phyloP scores from a whole-genome alignment of 2,113 vertebrate genomes.

The Eretmochelys imbricata region DNA sequence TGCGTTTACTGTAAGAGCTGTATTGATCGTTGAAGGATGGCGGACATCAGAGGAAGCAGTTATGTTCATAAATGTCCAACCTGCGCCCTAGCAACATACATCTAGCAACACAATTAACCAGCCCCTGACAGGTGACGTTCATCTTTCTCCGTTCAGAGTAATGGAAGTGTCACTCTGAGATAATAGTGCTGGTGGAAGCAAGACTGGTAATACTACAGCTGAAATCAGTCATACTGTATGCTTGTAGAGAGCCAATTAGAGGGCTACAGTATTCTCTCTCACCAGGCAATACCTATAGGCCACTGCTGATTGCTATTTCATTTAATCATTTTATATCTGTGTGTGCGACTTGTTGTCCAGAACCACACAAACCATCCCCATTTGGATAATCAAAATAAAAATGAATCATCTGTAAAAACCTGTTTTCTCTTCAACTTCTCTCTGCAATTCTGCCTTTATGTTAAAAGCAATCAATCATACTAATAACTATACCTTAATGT shows the following conservation, averaged over 20 bases:
- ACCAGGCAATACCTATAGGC: slow-evolving; percentile 74
- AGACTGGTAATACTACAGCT: slow-evolving; percentile 79
- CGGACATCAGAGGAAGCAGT: slow-evolving; percentile 84
- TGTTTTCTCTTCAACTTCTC: background rate
- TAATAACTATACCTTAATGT: background rate
- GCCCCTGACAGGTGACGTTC: slow-evolving; percentile 92
- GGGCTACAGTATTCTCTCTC: slow-evolving; percentile 78
- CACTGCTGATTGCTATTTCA: slow-evolving; percentile 66
- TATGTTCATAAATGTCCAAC: slow-evolving; percentile 91
- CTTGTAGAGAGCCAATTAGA: slow-evolving; percentile 84
- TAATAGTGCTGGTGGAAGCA: slow-evolving; percentile 89
- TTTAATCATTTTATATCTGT: slow-evolving; percentile 75
- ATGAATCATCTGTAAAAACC: background rate
- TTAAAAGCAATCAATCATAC: background rate
- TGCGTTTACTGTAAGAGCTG: slow-evolving; percentile 81
- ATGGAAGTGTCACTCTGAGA: slow-evolving; percentile 94
- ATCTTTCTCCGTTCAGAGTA: slow-evolving; percentile 94
- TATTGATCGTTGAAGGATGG: slow-evolving; percentile 87
- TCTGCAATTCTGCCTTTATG: background rate
- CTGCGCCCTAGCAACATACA: slow-evolving; percentile 87
- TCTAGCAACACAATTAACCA: slow-evolving; percentile 97
- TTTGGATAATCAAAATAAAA: slow-evolving; percentile 48
- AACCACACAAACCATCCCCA: slow-evolving; percentile 32
- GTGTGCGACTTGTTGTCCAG: slow-evolving; percentile 55
- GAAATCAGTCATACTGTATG: slow-evolving; percentile 82